Conservation (phyloP, 2,888 invertebrate genomes). For the Pandemis cinnamomeana region DNA sequence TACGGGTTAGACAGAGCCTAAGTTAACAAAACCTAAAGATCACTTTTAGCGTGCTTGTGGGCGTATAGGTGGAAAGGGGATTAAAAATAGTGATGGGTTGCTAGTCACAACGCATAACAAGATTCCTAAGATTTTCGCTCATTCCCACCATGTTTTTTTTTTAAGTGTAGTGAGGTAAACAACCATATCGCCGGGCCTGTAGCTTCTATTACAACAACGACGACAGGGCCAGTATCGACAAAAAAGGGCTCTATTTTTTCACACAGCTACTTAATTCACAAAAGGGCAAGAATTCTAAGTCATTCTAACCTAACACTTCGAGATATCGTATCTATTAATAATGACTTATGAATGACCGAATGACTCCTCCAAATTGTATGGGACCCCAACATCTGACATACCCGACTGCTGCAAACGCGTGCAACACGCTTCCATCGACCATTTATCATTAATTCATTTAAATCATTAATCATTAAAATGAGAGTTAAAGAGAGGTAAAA, state of each 20-base stretch:
- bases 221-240: conserved; percentile 6
- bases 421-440: conserved; percentile 79
- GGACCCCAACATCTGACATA: conserved; percentile 65
- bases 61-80: no score
- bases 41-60: no score
- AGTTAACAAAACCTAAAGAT: no score
- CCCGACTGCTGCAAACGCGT: conserved; percentile 58
- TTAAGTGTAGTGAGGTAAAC: no score
- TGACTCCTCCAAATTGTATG: conserved; percentile 77
- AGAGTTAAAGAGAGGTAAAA: conserved; percentile 84
- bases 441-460: conserved; percentile 74
- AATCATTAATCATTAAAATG: conserved; percentile 80
- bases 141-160: no score
- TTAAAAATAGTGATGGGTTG: no score
- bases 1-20: no score
- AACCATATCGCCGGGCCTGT: background rate
- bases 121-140: no score
- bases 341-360: conserved; percentile 77
- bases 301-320: conserved; percentile 30
- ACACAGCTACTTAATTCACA: conserved; percentile 23
- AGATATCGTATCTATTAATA: conserved; percentile 63
- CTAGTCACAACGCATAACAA: no score
- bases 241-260: conserved; percentile 28
- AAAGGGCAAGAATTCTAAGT: conserved; percentile 22
- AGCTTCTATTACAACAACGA: background rate